Evolutionary conservation across 2,113 vertebrate species (phyloP).

Genomic region (Myodes glareolus): DNA sequence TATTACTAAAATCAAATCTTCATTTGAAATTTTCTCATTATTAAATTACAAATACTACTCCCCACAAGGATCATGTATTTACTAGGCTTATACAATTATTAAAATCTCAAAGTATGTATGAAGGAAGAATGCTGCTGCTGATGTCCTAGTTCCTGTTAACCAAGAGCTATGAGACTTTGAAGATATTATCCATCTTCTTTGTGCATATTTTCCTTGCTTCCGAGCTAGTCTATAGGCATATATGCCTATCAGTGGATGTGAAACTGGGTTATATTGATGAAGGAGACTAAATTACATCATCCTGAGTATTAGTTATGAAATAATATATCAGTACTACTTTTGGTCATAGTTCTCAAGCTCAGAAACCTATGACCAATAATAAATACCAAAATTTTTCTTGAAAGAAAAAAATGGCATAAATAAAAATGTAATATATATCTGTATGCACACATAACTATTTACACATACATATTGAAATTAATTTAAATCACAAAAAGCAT

Average conservation of each 20-base stretch:
- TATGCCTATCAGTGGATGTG: neutral
- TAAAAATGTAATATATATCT: neutral
- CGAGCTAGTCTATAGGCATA: neutral
- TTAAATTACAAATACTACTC: neutral
- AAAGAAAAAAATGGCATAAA: neutral
- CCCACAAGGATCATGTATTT: neutral
- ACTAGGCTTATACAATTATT: neutral
- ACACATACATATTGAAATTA: neutral
- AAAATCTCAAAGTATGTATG: neutral
- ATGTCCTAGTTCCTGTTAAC: neutral
- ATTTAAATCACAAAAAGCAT: neutral
- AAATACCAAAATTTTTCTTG: neutral
- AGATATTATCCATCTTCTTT: neutral
- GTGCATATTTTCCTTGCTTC: neutral
- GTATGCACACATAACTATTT: neutral
- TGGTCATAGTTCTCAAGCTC: neutral
- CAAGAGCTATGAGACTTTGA: neutral
- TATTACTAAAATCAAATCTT: neutral
- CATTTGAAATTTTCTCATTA: neutral
- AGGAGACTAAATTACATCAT: neutral
- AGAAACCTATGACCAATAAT: neutral
- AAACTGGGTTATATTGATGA: neutral
- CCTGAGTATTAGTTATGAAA: neutral
- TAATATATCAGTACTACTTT: neutral
- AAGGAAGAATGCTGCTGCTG: neutral